These are phyloP conservation scores for Phocides pigmalion DNA, from an alignment of 1,140 invertebrate species.

Conservation along the genomic window DNA sequence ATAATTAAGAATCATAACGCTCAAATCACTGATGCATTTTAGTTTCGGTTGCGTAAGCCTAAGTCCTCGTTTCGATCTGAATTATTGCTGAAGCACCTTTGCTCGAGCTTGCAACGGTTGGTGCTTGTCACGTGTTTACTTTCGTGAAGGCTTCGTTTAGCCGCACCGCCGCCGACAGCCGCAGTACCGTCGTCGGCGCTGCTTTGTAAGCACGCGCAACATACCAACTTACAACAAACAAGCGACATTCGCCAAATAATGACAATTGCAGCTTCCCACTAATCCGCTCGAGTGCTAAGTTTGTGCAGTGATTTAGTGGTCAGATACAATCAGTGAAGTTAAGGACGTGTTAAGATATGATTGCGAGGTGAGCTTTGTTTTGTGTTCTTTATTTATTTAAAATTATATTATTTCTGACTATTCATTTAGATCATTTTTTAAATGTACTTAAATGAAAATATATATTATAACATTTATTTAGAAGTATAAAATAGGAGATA, in stretches of 20 bases:
- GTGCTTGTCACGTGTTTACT: constrained; percentile 54
- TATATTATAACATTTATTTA: too few relatives aligned
- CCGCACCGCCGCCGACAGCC: constrained; percentile 28
- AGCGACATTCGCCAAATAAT: constrained; percentile 34
- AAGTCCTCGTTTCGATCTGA: constrained; percentile 15
- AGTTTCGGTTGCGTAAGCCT: constrained; percentile 25
- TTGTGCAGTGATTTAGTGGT: constrained; percentile 49
- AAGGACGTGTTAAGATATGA: constrained; percentile 33
- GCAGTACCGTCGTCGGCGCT: constrained; percentile 61
- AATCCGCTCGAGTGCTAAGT: constrained; percentile 18
- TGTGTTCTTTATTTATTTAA: background rate
- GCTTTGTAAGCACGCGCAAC: constrained; percentile 54
- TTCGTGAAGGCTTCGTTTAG: constrained; percentile 63
- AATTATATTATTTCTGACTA: too few relatives aligned
- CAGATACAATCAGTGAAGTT: constrained; percentile 41
- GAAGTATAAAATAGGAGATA: too few relatives aligned
- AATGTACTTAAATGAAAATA: too few relatives aligned
- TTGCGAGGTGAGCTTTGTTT: constrained; percentile 42
- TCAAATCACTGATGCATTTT: constrained; percentile 13
- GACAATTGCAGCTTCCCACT: constrained; percentile 25
- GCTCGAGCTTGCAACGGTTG: constrained; percentile 22
- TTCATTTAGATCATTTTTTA: too few relatives aligned
- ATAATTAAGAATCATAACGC: constrained; percentile 9
- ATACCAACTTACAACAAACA: constrained; percentile 22
- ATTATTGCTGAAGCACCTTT: constrained; percentile 28